A percentile compares a stretch with the other conserved stretches of the same genome.
Conservation (phyloP, 2,888 invertebrate genomes). For the Ophioninae sp. region DNA sequence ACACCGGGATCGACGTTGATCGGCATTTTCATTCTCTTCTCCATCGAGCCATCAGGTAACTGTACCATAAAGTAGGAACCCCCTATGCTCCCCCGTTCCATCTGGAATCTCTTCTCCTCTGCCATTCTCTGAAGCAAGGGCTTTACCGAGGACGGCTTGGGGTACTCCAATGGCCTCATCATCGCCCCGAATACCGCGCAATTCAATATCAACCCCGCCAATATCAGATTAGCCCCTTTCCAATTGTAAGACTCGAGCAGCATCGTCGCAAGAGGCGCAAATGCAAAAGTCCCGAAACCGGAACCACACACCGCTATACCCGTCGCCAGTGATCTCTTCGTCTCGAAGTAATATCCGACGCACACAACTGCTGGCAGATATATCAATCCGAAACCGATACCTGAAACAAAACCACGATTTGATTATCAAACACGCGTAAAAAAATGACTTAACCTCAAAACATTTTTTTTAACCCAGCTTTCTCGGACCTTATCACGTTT, state of each 20-base stretch:
- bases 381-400: constrained; percentile 95
- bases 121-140: constrained; percentile 95
- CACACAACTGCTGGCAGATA: constrained; percentile 98
- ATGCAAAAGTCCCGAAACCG: constrained; percentile 96
- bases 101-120: constrained; percentile 94
- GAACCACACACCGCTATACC: constrained; percentile 98
- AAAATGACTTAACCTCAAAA: no score
- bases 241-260: constrained; percentile 91
- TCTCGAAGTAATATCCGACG: constrained; percentile 98
- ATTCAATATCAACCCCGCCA: constrained; percentile 95
- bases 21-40: constrained; percentile 93
- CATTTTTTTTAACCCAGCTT: no score
- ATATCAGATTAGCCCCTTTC: constrained; percentile 94
- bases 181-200: constrained; percentile 93
- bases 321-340: constrained; percentile 95
- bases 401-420: constrained; percentile 81
- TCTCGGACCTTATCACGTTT: no score
- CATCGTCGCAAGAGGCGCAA: constrained; percentile 93
- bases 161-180: constrained; percentile 90
- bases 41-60: constrained; percentile 94
- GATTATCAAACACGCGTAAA: no score
- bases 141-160: constrained; percentile 88
- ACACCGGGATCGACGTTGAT: constrained; percentile 96
- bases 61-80: constrained; percentile 94
- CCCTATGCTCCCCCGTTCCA: constrained; percentile 94